A percentile compares a stretch with the other conserved stretches of the same genome.
Evolutionary conservation across 2,888 invertebrate genomes (phyloP).

Genomic region (Papilio protenor): DNA sequence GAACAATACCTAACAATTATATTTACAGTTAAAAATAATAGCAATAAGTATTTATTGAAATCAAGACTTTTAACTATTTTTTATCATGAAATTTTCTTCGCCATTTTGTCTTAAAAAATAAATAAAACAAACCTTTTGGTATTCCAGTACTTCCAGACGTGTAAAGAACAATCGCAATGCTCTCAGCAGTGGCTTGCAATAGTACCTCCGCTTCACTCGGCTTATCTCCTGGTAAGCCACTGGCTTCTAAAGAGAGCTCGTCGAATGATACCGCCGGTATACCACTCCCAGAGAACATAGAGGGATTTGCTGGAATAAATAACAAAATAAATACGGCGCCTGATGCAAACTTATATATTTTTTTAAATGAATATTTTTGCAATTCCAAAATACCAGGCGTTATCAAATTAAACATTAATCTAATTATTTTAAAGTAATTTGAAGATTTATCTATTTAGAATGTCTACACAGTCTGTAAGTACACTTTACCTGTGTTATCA

Average conservation of each 20-base stretch:
- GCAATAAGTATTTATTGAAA: background rate
- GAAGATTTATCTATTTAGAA: too few species aligned
- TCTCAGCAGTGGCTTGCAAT: slow-evolving; percentile 68
- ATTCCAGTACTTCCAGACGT: slow-evolving; percentile 96
- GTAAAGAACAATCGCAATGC: slow-evolving; percentile 89
- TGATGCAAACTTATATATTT: slow-evolving; percentile 3
- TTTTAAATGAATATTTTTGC: background rate
- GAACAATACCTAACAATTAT: background rate
- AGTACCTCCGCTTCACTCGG: slow-evolving; percentile 72
- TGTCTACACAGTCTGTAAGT: background rate
- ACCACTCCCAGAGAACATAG: slow-evolving; percentile 69
- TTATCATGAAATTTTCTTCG: too few species aligned
- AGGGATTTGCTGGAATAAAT: slow-evolving; percentile 66
- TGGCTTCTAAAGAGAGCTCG: slow-evolving; percentile 77
- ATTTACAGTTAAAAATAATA: background rate
- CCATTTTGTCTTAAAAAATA: too few species aligned
- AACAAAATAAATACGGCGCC: background rate
- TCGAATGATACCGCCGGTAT: slow-evolving; percentile 76
- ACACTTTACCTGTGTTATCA: slow-evolving; percentile 84
- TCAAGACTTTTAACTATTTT: background rate
- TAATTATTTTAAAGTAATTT: too few species aligned
- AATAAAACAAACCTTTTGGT: slow-evolving; percentile 88
- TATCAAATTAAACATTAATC: background rate
- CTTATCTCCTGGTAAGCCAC: slow-evolving; percentile 66
- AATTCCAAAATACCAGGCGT: background rate